Conservation (phyloP, 2,888 invertebrate genomes). For the Apeira syringaria region DNA sequence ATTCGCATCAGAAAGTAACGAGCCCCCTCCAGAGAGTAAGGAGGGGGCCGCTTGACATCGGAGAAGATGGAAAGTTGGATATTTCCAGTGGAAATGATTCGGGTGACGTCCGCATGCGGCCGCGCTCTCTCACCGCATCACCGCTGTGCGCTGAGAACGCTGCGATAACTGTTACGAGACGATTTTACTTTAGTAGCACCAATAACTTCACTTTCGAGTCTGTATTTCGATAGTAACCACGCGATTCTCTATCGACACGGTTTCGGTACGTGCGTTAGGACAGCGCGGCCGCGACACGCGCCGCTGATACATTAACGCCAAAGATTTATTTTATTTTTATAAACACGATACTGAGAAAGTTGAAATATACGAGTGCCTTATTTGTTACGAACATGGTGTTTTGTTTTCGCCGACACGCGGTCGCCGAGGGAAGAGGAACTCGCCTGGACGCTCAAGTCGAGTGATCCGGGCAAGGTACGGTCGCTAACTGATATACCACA, state of each 20-base stretch:
- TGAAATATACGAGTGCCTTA: slow-evolving; percentile 83
- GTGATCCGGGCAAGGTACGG: slow-evolving; percentile 92
- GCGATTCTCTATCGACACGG: background rate
- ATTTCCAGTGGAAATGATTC: slow-evolving; percentile 78
- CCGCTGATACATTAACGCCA: slow-evolving; percentile 58
- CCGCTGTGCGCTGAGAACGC: background rate
- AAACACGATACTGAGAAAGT: slow-evolving; percentile 52
- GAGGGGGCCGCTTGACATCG: slow-evolving; percentile 64
- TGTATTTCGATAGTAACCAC: background rate
- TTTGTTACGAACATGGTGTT: slow-evolving; percentile 76
- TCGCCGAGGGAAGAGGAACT: slow-evolving; percentile 76
- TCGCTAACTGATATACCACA: slow-evolving; percentile 64
- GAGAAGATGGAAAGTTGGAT: slow-evolving; percentile 56
- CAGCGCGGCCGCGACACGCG: slow-evolving; percentile 23
- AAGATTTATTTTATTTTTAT: slow-evolving; percentile 72
- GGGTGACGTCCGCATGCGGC: slow-evolving; percentile 56
- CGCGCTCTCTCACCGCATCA: slow-evolving; percentile 18
- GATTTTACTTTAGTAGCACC: background rate
- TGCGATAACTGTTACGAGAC: background rate
- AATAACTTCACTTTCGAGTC: background rate
- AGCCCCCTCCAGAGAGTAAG: slow-evolving; percentile 47
- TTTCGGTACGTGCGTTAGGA: background rate
- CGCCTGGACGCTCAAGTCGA: slow-evolving; percentile 91
- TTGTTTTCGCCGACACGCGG: slow-evolving; percentile 63
- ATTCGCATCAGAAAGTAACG: slow-evolving; percentile 47